A percentile compares a stretch with the other conserved stretches of the same genome.
Evolutionary conservation across 2,113 vertebrate genomes (phyloP).

Genomic region (Carassius auratus): DNA sequence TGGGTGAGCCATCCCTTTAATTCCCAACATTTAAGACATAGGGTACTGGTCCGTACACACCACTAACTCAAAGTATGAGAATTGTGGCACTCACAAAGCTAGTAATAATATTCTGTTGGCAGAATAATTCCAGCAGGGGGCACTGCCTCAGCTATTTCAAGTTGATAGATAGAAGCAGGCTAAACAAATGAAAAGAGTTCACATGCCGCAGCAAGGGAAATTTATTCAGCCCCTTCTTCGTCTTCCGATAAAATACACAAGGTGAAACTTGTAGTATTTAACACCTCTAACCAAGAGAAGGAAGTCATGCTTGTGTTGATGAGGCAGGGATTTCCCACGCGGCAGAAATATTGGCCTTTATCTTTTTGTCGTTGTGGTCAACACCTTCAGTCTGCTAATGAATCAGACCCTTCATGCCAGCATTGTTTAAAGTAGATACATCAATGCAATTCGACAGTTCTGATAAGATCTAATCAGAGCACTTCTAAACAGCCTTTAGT

Average conservation of each 20-base stretch:
- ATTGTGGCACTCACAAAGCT: too few species aligned
- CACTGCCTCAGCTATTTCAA: not conserved
- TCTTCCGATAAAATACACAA: constrained; percentile 40
- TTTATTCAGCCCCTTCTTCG: not conserved
- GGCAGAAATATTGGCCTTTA: not conserved
- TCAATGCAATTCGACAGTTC: not conserved
- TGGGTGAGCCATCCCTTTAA: too few species aligned
- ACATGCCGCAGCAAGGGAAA: not conserved
- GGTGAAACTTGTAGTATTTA: constrained; percentile 11
- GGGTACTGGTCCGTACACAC: too few species aligned
- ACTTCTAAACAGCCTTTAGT: not conserved
- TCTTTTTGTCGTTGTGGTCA: not conserved
- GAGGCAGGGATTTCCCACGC: constrained; percentile 40
- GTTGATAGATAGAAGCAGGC: not conserved
- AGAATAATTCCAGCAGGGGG: constrained; percentile 13
- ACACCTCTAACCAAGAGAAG: constrained; percentile 30
- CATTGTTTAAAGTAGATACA: not conserved
- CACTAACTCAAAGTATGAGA: too few species aligned
- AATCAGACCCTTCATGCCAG: not conserved
- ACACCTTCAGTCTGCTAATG: constrained; percentile 26
- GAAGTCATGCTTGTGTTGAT: not conserved
- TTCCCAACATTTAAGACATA: too few species aligned
- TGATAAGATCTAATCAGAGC: constrained; percentile 26
- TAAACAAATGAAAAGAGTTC: not conserved
- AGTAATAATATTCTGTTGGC: not conserved